Evolutionary conservation across 2,888 invertebrate species (phyloP).

Genomic region (Priocnemis perturbator): DNA sequence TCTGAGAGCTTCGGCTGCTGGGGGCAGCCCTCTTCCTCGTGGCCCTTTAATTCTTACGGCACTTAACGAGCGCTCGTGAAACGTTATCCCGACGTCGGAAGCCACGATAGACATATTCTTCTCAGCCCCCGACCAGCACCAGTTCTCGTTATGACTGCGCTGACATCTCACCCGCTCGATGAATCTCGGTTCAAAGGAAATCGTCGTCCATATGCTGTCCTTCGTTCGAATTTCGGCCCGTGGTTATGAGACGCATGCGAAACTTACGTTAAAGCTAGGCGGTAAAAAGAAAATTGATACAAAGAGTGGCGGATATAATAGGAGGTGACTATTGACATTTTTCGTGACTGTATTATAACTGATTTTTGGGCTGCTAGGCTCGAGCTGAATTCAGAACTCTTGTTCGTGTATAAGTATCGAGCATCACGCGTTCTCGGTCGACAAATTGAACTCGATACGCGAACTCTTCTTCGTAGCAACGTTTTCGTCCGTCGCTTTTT

Average conservation of each 20-base stretch:
- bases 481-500: conserved; percentile 8
- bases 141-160: conserved; percentile 46
- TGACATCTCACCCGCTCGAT: conserved; percentile 38
- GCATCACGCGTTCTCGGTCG: too few species aligned
- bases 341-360: too few species aligned
- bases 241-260: too few species aligned
- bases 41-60: conserved; percentile 59
- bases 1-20: background rate
- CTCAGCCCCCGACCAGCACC: background rate
- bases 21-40: conserved; percentile 4
- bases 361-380: too few species aligned
- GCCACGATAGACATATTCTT: conserved; percentile 57
- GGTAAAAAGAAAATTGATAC: too few species aligned
- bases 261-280: too few species aligned
- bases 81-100: conserved; percentile 45
- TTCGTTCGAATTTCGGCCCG: too few species aligned
- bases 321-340: too few species aligned
- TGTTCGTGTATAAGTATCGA: too few species aligned
- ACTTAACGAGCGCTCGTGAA: conserved; percentile 64
- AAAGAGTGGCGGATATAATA: too few species aligned
- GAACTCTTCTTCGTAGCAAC: background rate
- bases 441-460: too few species aligned
- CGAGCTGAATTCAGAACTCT: too few species aligned
- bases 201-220: conserved; percentile 15
- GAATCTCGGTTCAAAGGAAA: conserved; percentile 37